These are phyloP conservation scores for Schizopygopsis malacanthus DNA, from an alignment of 2,797 vertebrate genomes.

Conservation along the genomic window DNA sequence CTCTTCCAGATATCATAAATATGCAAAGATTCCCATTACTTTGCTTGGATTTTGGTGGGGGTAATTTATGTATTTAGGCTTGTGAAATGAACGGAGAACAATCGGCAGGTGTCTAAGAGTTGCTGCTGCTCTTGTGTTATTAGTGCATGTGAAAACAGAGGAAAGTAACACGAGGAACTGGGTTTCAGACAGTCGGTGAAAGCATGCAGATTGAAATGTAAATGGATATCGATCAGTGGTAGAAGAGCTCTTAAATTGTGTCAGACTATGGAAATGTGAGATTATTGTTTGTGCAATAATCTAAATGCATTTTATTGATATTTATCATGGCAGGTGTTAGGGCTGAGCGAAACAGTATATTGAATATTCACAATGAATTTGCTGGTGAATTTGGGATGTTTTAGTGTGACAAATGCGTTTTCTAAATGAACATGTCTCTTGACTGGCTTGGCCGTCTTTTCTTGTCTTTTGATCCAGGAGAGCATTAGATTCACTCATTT, in stretches of 20 bases:
- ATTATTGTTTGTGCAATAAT: background rate
- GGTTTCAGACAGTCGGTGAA: conserved; percentile 6
- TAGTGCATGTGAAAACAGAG: background rate
- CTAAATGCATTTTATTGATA: background rate
- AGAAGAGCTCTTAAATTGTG: background rate
- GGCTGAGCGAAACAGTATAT: background rate
- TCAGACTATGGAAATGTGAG: background rate
- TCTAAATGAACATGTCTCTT: background rate
- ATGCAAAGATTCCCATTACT: conserved; percentile 41
- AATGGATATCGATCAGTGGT: conserved; percentile 13
- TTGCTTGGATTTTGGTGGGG: conserved; percentile 9
- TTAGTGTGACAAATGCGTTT: background rate
- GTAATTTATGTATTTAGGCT: conserved; percentile 40
- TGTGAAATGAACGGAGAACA: conserved; percentile 26
- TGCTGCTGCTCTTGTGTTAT: background rate
- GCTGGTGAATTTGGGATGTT: background rate
- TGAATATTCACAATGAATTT: background rate
- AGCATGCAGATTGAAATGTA: conserved; percentile 24
- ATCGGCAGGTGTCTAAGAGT: conserved; percentile 13
- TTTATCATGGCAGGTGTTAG: background rate
- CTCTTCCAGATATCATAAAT: conserved; percentile 28
- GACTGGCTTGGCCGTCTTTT: background rate
- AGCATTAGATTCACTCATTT: background rate
- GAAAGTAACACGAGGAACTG: conserved; percentile 9
- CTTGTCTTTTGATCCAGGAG: background rate